These are phyloP conservation scores for Drosophila burlai DNA, from an alignment of 1,140 invertebrate genomes.

Conservation along the genomic window DNA sequence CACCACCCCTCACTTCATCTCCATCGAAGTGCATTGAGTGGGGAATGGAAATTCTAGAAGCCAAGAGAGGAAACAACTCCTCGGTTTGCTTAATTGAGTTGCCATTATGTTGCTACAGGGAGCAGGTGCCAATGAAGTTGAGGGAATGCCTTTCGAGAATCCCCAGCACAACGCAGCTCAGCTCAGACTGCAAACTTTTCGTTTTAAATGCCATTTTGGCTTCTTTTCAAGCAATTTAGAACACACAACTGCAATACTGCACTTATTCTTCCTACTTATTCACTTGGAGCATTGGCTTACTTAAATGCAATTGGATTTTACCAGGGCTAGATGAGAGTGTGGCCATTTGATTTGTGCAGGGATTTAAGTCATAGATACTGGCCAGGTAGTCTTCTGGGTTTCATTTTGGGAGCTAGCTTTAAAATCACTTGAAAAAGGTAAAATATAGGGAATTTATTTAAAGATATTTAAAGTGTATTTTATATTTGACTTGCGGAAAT, in stretches of 20 bases:
- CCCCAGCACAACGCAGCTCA: neutral
- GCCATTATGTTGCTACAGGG: conserved; percentile 62
- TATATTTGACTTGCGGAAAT: neutral
- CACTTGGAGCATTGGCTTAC: conserved; percentile 33
- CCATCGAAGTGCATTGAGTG: conserved; percentile 56
- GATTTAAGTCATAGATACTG: neutral
- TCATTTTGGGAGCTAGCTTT: neutral
- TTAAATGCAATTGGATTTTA: conserved; percentile 31
- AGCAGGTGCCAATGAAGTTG: conserved; percentile 38
- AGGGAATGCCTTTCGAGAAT: conserved; percentile 19
- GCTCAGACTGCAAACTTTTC: conserved; percentile 33
- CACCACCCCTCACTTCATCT: neutral
- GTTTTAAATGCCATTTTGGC: conserved; percentile 47
- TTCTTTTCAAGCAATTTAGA: conserved; percentile 33
- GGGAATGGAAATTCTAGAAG: conserved; percentile 65
- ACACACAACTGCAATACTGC: conserved; percentile 24
- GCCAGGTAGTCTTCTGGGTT: neutral
- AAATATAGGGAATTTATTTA: neutral
- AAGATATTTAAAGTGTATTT: too few relatives aligned
- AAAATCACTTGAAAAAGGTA: neutral
- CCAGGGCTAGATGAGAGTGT: conserved; percentile 1
- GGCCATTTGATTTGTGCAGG: conserved; percentile 4
- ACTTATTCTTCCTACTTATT: conserved; percentile 31
- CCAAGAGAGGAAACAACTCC: conserved; percentile 59
- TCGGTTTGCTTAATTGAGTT: conserved; percentile 80